Evolutionary conservation across 2,888 invertebrate species (phyloP).

Genomic region (Antitype chi): DNA sequence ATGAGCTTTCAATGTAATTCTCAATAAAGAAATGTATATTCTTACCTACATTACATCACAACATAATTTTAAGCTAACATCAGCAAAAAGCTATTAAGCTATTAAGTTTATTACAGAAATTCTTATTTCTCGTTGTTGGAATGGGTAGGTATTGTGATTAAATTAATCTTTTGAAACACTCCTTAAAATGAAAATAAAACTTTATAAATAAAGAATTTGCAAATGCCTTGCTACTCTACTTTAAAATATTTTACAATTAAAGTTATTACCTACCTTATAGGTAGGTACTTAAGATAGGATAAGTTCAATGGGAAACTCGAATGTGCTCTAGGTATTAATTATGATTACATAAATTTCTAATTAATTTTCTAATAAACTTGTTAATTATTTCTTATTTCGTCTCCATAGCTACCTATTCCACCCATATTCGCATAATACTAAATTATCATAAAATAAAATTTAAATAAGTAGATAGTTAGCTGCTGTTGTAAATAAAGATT

Average conservation of each 20-base stretch:
- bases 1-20: background rate
- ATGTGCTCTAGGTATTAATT: background rate
- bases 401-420: background rate
- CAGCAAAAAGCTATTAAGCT: background rate
- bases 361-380: background rate
- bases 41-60: background rate
- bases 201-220: background rate
- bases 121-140: background rate
- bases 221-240: background rate
- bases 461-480: background rate
- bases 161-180: background rate
- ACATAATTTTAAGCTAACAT: background rate
- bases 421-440: background rate
- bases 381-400: background rate
- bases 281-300: background rate
- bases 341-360: background rate
- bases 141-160: background rate
- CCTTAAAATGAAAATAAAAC: no score
- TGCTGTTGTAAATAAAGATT: background rate
- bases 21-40: no score
- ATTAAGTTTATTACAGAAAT: background rate
- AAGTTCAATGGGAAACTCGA: background rate
- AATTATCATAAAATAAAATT: background rate
- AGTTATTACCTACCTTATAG: background rate
- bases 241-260: background rate